Evolutionary conservation across 2,888 invertebrate genomes (phyloP), one percentile per base, ranked within the genome.

Genomic region (Idaea biselata): DNA sequence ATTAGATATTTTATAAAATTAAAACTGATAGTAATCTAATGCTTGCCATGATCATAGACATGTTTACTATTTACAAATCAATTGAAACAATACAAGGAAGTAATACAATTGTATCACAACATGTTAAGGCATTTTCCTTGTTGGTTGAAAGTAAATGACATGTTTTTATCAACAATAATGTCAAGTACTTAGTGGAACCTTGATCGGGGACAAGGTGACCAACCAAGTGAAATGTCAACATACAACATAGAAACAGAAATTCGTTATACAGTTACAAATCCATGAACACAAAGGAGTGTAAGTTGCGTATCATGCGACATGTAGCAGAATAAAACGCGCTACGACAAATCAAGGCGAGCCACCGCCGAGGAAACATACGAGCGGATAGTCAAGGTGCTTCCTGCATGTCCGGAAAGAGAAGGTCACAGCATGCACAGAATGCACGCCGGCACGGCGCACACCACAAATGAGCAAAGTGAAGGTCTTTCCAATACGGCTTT

Each of bases 371-470:
- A 91, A 91, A 90, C 82, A 82, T 80, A 86, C 80, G 76, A 86
- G 79, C 87, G 84, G 87, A 88, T 83, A 86, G 73, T 87, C 93
- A 93, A 93, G 93, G 93, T 82, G 82, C 89, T 93, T 93, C 93
- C 93, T 92, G 86, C 86, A 89, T 87, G 87, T 87, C 91, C 91
- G 91, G 93, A 90, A 89, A 87, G 84, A 90, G 90, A 93, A 93
- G 93, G 93, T 91, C 90, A 84, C 76, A 83, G 74, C 85, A 86
- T 86, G 85, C 87, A 87, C 80, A 84, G 87, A 86, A 88, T 87
- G 86, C 84, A 84, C 70, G 77, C 84, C 83, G 81, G 83, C 76
- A 77, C 72, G 82, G 72, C 68, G 73, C 72, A 80, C 80, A 80
- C 73, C 75, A 77, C 75, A 78, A 74, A 82, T 76, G 80, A 85